Base-by-base conservation (phyloP, 2,888 invertebrate genomes). In the Barypeithes pellucidus region DNA sequence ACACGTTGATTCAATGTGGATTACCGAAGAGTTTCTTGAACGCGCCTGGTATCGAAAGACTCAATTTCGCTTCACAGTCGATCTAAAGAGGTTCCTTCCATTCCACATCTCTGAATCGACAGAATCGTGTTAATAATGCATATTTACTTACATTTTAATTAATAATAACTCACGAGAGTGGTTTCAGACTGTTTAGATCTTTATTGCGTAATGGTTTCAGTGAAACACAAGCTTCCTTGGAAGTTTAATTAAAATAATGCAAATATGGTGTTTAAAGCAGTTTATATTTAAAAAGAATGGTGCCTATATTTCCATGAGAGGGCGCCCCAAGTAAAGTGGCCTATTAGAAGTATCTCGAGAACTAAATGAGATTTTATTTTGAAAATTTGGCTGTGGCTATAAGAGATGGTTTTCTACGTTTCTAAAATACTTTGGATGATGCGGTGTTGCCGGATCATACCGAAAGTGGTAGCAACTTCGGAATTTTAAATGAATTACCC, bases 171-270 rank as follows among this genome's bases (percentile, higher is more conserved):
- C 54, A 33, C 1, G 54, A 57, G 54, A 33, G 54, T 18, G 33
- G 54, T 57, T 57, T 33, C n/a, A 57, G 33, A 57, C 54, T 57
- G 54, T 57, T 57, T 57, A 57, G 54, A 33, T 57, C 54, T 57
- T 57, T 57, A 57, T 33, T 57, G 54, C 33, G 54, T 57, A 33
- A 57, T 57, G 54, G 33, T 57, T 33, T 33, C 11, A 33, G 33
- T 16, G 54, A 18, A 33, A 57, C 18, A 57, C 11, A 57, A 33
- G 33, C 54, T 18, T 16, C 11, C 54, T 57, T 57, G 54, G 16
- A 33, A 57, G 14, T 3, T 33, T 57, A 57, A 33, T 57, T 14
- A 33, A 33, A 24, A 11, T 57, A 33, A 57, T 57, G 33, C 22
- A 33, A 4, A 33, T 11, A 57, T 57, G 16, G 33, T 57, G 54